Evolutionary conservation across 2,113 vertebrate species (phyloP), one percentile per base, ranked within the genome.

Genomic region (Hyla sarda): DNA sequence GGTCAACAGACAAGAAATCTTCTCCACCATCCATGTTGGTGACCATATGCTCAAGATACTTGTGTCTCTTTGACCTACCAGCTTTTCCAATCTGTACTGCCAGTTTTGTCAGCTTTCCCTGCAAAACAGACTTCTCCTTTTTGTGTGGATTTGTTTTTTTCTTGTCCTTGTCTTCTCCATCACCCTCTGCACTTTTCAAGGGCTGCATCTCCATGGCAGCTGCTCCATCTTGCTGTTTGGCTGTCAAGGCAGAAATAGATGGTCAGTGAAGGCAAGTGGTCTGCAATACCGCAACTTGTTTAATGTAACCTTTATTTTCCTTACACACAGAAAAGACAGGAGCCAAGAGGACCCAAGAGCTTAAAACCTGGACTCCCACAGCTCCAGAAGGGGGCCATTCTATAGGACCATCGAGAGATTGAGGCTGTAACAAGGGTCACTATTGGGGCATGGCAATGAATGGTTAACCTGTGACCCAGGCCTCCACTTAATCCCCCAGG

Each of bases 121-220:
- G 98, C 82, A 99, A 95, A 74, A 99, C 98, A 0, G 98, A 99
- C 88, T 99, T 99, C 88, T 99, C 98, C 79, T 99, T 99, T 93
- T 99, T 99, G 60, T 97, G 96, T 90, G 93, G 94, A 77, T 93
- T 96, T 89, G 93, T 90, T 88, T 97, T 99, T 93, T 97, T 99
- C 92, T 95, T 97, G 92, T 97, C 96, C 88, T 97, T 97, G 52
- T 99, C 97, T 0, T 99, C 98, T 0, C 95, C 88, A 10, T 99
- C 98, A 2, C 98, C 98, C 92, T 99, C 98, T 0, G 97, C 97
- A 1, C 97, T 99, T 95, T 99, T 99, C 87, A 99, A 93, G 0
- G 98, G 98, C 88, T 99, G 97, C 98, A 99, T 99, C 91, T 99
- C 98, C 98, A 99, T 99, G 83, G 98, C 98, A 32, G 98, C 98